Evolutionary conservation across 2,888 invertebrate species (phyloP).

Genomic region (Gymnosoma rotundatum): DNA sequence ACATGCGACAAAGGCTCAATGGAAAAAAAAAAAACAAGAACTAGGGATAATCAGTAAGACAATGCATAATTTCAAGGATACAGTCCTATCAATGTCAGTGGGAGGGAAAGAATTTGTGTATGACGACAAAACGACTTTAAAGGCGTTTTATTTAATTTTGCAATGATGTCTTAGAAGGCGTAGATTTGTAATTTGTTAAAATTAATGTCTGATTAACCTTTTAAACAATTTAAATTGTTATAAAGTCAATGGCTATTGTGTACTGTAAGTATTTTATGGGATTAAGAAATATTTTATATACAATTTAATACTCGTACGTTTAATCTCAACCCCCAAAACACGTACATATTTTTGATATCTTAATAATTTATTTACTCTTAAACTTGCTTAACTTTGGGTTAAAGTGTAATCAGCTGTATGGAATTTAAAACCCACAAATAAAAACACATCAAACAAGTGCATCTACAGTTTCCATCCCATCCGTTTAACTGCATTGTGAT

Average conservation of each 20-base stretch:
- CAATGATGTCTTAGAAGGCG: conserved; percentile 32
- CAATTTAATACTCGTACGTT: no score
- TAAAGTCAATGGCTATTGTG: conserved; percentile 14
- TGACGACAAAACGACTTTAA: conserved; percentile 51
- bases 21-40: conserved; percentile 4
- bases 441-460: conserved; percentile 58
- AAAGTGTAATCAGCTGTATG: conserved; percentile 64
- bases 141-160: conserved; percentile 67
- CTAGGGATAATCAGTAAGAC: conserved; percentile 33
- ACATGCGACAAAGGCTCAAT: conserved; percentile 30
- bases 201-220: conserved; percentile 52
- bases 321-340: conserved; percentile 11
- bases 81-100: conserved; percentile 6
- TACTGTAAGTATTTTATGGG: background rate
- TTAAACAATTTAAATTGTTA: conserved; percentile 26
- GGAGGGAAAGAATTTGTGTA: background rate
- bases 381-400: conserved; percentile 11
- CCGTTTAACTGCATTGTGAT: conserved; percentile 4
- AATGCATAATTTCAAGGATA: conserved; percentile 44
- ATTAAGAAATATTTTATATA: background rate
- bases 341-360: background rate
- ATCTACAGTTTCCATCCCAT: conserved; percentile 29
- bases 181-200: conserved; percentile 55
- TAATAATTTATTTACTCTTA: conserved; percentile 18
- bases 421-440: conserved; percentile 54